These are phyloP conservation scores for Rhyzopertha dominica DNA, from an alignment of 1,140 invertebrate species.

Conservation along the genomic window DNA sequence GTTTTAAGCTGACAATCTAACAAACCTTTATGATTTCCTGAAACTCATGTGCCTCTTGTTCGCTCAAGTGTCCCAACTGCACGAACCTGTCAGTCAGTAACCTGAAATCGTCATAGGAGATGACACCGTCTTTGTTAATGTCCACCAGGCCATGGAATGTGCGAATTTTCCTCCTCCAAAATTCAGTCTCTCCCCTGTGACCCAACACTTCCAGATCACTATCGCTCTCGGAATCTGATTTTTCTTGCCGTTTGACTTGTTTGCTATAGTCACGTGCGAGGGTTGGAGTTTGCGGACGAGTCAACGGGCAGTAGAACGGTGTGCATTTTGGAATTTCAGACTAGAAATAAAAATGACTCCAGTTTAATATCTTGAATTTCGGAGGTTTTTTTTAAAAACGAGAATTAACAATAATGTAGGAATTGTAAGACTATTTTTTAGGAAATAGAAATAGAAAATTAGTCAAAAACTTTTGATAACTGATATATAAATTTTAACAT, in stretches of 20 bases:
- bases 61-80: conserved; percentile 63
- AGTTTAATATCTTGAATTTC: too few species aligned
- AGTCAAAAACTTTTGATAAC: too few species aligned
- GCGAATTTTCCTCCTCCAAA: conserved; percentile 86
- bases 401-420: too few species aligned
- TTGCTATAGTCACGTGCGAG: conserved; percentile 17
- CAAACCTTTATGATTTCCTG: conserved; percentile 58
- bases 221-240: conserved; percentile 35
- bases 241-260: conserved; percentile 8
- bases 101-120: conserved; percentile 74
- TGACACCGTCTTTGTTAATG: conserved; percentile 79
- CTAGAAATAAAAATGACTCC: too few species aligned
- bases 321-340: too few species aligned
- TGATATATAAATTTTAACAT: too few species aligned
- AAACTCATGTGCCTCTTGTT: conserved; percentile 60
- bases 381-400: too few species aligned
- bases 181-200: conserved; percentile 61
- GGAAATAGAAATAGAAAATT: too few species aligned
- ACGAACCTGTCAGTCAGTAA: conserved; percentile 67
- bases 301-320: too few species aligned
- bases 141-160: conserved; percentile 74
- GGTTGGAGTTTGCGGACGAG: too few species aligned
- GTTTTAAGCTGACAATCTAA: conserved; percentile 6
- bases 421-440: too few species aligned
- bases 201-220: conserved; percentile 36